Evolutionary conservation across 2,113 vertebrate genomes (phyloP).

Genomic region (Misgurnus mizolepis): DNA sequence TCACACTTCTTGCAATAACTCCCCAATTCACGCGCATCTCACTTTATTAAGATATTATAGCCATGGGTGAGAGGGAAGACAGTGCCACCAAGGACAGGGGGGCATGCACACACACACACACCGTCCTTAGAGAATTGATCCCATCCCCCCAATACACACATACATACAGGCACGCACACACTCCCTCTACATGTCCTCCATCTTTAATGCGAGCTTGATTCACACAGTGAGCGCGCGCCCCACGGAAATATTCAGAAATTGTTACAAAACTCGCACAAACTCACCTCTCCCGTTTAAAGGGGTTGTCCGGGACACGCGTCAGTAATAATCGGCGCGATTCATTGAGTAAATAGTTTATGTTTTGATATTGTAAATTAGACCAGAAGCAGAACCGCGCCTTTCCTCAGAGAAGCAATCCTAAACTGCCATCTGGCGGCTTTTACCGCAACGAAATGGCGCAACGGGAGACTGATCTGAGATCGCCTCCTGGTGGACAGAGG

Average conservation of each 20-base stretch:
- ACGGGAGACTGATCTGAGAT: slow-evolving; percentile 82
- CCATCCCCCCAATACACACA: slow-evolving; percentile 70
- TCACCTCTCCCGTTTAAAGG: slow-evolving; percentile 78
- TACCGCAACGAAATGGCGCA: slow-evolving; percentile 93
- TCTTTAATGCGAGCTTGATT: slow-evolving; percentile 80
- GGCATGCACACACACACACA: background rate
- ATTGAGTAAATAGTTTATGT: slow-evolving; percentile 59
- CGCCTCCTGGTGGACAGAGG: slow-evolving; percentile 85
- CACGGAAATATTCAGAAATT: slow-evolving; percentile 76
- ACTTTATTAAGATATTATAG: background rate
- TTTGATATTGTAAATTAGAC: slow-evolving; percentile 78
- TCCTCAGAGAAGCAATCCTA: slow-evolving; percentile 95
- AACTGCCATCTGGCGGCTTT: slow-evolving; percentile 99
- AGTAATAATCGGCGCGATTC: slow-evolving; percentile 67
- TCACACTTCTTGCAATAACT: background rate
- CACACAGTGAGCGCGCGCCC: slow-evolving; percentile 72
- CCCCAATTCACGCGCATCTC: background rate
- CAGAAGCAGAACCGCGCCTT: slow-evolving; percentile 89
- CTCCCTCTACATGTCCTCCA: slow-evolving; percentile 81
- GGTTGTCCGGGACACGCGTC: slow-evolving; percentile 69
- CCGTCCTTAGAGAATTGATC: slow-evolving; percentile 64
- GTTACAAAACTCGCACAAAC: slow-evolving; percentile 76
- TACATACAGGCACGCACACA: slow-evolving; percentile 57
- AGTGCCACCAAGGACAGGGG: slow-evolving; percentile 31
- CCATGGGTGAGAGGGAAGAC: slow-evolving; percentile 7